Percentiles rank a stretch among this genome's conserved stretches.
Evolutionary conservation across 2,797 vertebrate species (phyloP).

Genomic region (Rhinatrema bivittatum): DNA sequence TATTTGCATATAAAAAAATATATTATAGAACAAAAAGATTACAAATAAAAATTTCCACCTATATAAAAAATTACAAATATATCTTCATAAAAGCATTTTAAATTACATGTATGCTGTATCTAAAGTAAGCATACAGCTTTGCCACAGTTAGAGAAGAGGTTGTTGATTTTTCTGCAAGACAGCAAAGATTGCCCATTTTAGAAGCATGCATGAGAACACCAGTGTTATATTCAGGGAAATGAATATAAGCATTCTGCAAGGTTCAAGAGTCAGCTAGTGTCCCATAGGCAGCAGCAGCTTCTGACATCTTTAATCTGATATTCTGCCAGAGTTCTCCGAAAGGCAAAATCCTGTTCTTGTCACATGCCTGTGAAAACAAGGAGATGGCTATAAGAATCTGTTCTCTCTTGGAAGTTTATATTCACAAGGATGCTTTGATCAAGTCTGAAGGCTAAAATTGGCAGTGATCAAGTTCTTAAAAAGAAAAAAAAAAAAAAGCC

Average conservation of each 20-base stretch:
- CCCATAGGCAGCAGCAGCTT: slow-evolving; percentile 21
- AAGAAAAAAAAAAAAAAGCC: no score
- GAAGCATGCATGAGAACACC: slow-evolving; percentile 10
- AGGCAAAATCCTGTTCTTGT: slow-evolving; percentile 10
- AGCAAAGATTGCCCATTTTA: slow-evolving; percentile 16
- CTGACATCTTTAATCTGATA: not conserved
- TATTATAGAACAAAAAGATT: slow-evolving; percentile 69
- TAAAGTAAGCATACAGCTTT: slow-evolving; percentile 45
- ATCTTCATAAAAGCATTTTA: slow-evolving; percentile 76
- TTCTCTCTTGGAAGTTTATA: slow-evolving; percentile 2
- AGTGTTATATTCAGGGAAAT: slow-evolving; percentile 10
- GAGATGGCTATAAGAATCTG: no score
- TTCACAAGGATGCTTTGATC: not conserved
- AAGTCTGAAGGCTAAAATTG: no score
- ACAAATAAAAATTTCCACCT: slow-evolving; percentile 67
- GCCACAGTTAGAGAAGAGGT: slow-evolving; percentile 27
- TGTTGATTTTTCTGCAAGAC: slow-evolving; percentile 18
- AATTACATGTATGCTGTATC: slow-evolving; percentile 71
- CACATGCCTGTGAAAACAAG: slow-evolving; percentile 49
- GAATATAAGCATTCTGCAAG: not conserved
- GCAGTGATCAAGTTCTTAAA: no score
- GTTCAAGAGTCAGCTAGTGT: not conserved
- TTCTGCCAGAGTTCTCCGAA: not conserved
- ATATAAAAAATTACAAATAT: slow-evolving; percentile 91
- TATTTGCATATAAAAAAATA: slow-evolving; percentile 97